phyloP scores from a whole-genome alignment of 2,797 vertebrate genomes.

The Meda fulgida region DNA sequence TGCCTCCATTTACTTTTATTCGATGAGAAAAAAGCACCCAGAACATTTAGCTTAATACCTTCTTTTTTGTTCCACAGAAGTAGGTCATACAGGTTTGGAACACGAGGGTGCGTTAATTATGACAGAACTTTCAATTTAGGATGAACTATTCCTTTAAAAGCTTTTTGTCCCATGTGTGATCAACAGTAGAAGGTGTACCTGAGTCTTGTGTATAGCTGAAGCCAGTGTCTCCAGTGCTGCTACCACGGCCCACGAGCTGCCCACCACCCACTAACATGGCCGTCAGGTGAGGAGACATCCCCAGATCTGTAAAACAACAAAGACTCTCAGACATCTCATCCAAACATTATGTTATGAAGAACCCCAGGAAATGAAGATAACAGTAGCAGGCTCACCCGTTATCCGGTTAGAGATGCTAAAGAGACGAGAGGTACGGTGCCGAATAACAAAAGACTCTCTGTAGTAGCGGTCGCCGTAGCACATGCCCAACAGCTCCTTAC shows the following conservation, averaged over 20 bases:
- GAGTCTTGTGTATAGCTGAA: conserved; percentile 99
- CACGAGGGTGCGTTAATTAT: too few species aligned
- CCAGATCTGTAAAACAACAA: conserved; percentile 84
- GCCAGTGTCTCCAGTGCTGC: conserved; percentile 96
- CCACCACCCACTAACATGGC: conserved; percentile 91
- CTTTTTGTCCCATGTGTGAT: not conserved
- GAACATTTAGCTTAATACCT: not conserved
- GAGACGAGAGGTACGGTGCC: conserved; percentile 88
- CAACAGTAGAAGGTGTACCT: conserved; percentile 71
- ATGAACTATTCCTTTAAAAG: not conserved
- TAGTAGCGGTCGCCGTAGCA: conserved; percentile 97
- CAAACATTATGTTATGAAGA: not conserved
- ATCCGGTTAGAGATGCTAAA: conserved; percentile 99
- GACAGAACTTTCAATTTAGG: not conserved
- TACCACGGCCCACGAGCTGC: conserved; percentile 87
- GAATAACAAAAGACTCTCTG: conserved; percentile 90
- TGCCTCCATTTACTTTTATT: not conserved
- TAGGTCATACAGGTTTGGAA: not conserved
- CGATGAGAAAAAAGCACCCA: not conserved
- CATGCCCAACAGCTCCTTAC: conserved; percentile 95
- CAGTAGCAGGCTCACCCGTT: conserved; percentile 82
- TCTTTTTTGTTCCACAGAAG: not conserved
- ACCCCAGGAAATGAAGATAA: not conserved
- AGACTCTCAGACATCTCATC: conserved; percentile 17
- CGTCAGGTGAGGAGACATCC: conserved; percentile 97